Conservation (phyloP, 2,797 vertebrate genomes). For the Rhynchonycteris naso region DNA sequence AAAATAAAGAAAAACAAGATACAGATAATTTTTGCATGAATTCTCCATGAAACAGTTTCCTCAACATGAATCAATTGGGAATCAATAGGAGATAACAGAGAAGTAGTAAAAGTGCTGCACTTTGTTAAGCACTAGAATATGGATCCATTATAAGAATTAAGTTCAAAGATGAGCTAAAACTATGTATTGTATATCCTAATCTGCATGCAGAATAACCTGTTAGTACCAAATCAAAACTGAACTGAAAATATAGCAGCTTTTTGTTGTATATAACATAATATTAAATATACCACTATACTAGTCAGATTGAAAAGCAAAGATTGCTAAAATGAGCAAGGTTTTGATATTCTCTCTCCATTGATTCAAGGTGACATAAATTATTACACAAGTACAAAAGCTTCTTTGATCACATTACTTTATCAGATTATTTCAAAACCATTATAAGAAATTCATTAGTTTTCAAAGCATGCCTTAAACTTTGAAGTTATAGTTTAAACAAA, state of each 20-base stretch:
- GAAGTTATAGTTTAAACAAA: slow-evolving; percentile 36
- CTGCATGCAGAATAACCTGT: slow-evolving; percentile 8
- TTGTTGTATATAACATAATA: neutral
- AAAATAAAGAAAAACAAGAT: neutral
- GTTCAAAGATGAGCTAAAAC: slow-evolving; percentile 1
- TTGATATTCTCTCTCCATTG: neutral
- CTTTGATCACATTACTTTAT: slow-evolving; percentile 27
- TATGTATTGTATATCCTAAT: neutral
- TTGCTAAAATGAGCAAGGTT: slow-evolving; percentile 41
- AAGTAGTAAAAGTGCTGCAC: neutral
- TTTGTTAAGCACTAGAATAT: neutral
- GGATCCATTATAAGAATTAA: neutral
- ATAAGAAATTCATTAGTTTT: neutral
- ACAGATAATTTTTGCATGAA: neutral
- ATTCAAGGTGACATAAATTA: slow-evolving; percentile 52
- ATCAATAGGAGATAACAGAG: neutral
- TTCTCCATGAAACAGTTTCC: neutral
- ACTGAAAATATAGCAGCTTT: slow-evolving; percentile 8
- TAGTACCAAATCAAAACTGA: slow-evolving; percentile 32
- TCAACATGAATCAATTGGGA: neutral
- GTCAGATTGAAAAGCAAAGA: slow-evolving; percentile 12
- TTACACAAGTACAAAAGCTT: neutral
- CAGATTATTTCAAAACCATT: neutral
- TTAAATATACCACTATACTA: neutral
- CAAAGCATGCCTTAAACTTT: slow-evolving; percentile 1